These are phyloP conservation scores for Lophius piscatorius DNA, from an alignment of 2,113 vertebrate species.

Conservation along the genomic window DNA sequence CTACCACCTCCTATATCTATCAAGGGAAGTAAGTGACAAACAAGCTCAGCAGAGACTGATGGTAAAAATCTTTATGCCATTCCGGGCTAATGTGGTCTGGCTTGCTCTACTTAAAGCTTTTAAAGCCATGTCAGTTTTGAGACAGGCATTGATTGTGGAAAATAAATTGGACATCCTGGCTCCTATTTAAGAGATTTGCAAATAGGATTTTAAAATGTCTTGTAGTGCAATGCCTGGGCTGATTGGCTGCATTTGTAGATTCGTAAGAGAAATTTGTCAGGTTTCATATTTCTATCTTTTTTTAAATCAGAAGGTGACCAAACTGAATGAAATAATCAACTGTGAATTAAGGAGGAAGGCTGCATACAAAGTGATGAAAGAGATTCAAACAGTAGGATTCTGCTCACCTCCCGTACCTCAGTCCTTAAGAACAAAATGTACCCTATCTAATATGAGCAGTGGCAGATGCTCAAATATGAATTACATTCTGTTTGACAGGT, in stretches of 20 bases:
- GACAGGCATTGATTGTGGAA: constrained; percentile 40
- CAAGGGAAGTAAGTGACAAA: constrained; percentile 39
- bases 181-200: constrained; percentile 30
- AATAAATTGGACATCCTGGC: constrained; percentile 31
- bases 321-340: constrained; percentile 23
- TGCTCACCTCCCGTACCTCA: constrained; percentile 12
- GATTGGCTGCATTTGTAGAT: constrained; percentile 34
- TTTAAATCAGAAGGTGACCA: background rate
- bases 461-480: constrained; percentile 45
- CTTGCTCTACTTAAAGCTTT: constrained; percentile 30
- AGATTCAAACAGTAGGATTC: constrained; percentile 22
- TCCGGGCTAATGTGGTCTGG: constrained; percentile 14
- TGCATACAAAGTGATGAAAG: background rate
- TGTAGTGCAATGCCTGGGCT: background rate
- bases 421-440: constrained; percentile 19
- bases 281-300: background rate
- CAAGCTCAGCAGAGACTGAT: constrained; percentile 29
- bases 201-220: constrained; percentile 34
- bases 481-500: constrained; percentile 32
- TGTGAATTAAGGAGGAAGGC: background rate
- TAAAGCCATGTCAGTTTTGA: constrained; percentile 18
- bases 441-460: constrained; percentile 24
- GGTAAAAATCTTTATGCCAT: constrained; percentile 24
- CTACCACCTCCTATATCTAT: constrained; percentile 23
- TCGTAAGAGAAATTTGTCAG: constrained; percentile 7